These are phyloP conservation scores for Acipenser oxyrinchus DNA, from an alignment of 2,797 vertebrate genomes.

Conservation along the genomic window DNA sequence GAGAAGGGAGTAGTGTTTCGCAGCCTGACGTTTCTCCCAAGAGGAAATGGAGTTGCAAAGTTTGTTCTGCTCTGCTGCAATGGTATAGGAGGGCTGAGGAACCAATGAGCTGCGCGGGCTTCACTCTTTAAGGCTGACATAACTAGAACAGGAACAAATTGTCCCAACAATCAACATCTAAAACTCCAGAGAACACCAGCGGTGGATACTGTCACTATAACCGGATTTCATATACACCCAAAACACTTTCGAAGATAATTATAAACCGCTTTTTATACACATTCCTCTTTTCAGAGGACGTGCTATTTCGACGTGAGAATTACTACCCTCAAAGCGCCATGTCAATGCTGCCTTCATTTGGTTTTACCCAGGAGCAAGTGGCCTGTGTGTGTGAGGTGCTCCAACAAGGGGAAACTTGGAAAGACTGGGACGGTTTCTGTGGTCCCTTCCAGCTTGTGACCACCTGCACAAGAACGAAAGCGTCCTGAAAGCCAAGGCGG, in stretches of 20 bases:
- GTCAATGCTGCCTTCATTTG: slow-evolving; percentile 96
- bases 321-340: slow-evolving; percentile 59
- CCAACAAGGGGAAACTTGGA: slow-evolving; percentile 95
- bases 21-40: slow-evolving; percentile 64
- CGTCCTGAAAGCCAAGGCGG: slow-evolving; percentile 94
- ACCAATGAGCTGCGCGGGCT: slow-evolving; percentile 78
- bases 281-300: slow-evolving; percentile 17
- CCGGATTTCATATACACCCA: slow-evolving; percentile 31
- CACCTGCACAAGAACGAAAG: slow-evolving; percentile 98
- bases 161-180: slow-evolving; percentile 67
- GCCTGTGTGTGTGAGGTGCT: slow-evolving; percentile 95
- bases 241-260: slow-evolving; percentile 35
- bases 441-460: slow-evolving; percentile 93
- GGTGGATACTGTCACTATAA: slow-evolving; percentile 35
- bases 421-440: slow-evolving; percentile 87
- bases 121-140: slow-evolving; percentile 83
- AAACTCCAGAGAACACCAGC: slow-evolving; percentile 56
- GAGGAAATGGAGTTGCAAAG: slow-evolving; percentile 75
- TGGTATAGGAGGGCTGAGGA: slow-evolving; percentile 74
- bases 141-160: slow-evolving; percentile 81
- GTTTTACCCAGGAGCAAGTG: slow-evolving; percentile 97
- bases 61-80: slow-evolving; percentile 63
- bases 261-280: neutral
- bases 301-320: slow-evolving; percentile 28
- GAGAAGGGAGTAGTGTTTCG: slow-evolving; percentile 69